phyloP scores from a whole-genome alignment of 2,797 vertebrate genomes.

The Danionella dracula region DNA sequence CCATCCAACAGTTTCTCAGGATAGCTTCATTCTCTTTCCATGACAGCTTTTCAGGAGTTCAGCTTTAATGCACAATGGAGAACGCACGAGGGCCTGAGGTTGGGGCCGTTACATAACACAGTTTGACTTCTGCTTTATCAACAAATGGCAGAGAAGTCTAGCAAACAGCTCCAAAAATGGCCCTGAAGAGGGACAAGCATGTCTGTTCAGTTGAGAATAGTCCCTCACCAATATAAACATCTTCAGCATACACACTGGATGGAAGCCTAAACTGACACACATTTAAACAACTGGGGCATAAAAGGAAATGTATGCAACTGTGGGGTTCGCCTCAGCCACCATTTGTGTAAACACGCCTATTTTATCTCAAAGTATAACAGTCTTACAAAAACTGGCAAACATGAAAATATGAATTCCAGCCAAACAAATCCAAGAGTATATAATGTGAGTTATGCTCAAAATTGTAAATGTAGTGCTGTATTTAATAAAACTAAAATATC shows the following conservation, averaged over 20 bases:
- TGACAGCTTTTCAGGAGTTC: slow-evolving; percentile 46
- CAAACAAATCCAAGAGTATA: no score
- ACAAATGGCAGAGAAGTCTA: slow-evolving; percentile 63
- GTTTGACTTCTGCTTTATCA: slow-evolving; percentile 72
- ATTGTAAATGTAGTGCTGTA: no score
- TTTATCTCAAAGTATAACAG: slow-evolving; percentile 3
- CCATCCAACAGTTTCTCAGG: slow-evolving; percentile 32
- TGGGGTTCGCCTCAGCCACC: slow-evolving; percentile 23
- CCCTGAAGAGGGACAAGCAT: slow-evolving; percentile 54
- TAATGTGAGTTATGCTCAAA: no score
- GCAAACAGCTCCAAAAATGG: slow-evolving; percentile 76
- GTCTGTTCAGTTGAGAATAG: slow-evolving; percentile 60
- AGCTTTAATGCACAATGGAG: slow-evolving; percentile 54
- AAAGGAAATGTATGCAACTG: slow-evolving; percentile 73
- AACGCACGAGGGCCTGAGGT: slow-evolving; percentile 48
- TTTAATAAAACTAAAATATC: no score
- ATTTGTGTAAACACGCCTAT: slow-evolving; percentile 18
- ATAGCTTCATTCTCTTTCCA: slow-evolving; percentile 46
- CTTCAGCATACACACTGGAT: slow-evolving; percentile 52
- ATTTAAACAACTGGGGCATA: slow-evolving; percentile 71
- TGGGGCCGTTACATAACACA: slow-evolving; percentile 57
- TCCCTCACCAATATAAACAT: slow-evolving; percentile 70
- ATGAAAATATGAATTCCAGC: no score
- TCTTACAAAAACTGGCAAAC: no score
- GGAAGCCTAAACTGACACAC: slow-evolving; percentile 55